phyloP scores from a whole-genome alignment of 2,888 invertebrate species.

The Drosophila robusta region DNA sequence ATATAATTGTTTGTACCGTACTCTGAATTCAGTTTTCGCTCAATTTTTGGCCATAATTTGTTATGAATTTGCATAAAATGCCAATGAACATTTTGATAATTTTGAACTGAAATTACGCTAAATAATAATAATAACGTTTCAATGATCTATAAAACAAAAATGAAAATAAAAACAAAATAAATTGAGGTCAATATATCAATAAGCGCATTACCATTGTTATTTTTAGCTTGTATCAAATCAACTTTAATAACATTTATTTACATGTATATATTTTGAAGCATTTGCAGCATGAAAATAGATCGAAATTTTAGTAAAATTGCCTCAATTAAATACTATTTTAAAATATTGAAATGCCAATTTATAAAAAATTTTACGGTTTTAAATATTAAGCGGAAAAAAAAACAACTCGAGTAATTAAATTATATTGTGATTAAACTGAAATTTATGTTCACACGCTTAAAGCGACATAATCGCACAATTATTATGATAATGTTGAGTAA shows the following conservation, averaged over 20 bases:
- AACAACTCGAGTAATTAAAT: conserved; percentile 27
- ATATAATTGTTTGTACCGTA: conserved; percentile 22
- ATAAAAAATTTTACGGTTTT: background rate
- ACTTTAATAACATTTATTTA: too few species aligned
- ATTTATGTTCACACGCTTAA: conserved; percentile 33
- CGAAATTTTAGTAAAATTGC: too few species aligned
- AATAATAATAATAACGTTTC: too few species aligned
- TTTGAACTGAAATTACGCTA: background rate
- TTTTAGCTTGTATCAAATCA: too few species aligned
- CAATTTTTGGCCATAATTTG: conserved; percentile 18
- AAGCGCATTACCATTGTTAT: too few species aligned
- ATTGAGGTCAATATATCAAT: too few species aligned
- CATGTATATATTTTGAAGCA: background rate
- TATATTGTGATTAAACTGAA: conserved; percentile 34
- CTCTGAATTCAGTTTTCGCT: conserved; percentile 16
- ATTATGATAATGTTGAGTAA: conserved; percentile 15
- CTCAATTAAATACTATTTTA: conserved; percentile 6
- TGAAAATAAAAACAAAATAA: too few species aligned
- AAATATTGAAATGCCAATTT: conserved; percentile 19
- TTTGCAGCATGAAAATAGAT: too few species aligned
- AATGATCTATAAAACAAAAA: too few species aligned
- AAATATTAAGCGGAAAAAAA: background rate
- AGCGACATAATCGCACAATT: conserved; percentile 35
- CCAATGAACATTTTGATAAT: conserved; percentile 12
- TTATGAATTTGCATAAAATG: conserved; percentile 30